Evolutionary conservation across 2,113 vertebrate genomes (phyloP).

Genomic region (Myodes glareolus): DNA sequence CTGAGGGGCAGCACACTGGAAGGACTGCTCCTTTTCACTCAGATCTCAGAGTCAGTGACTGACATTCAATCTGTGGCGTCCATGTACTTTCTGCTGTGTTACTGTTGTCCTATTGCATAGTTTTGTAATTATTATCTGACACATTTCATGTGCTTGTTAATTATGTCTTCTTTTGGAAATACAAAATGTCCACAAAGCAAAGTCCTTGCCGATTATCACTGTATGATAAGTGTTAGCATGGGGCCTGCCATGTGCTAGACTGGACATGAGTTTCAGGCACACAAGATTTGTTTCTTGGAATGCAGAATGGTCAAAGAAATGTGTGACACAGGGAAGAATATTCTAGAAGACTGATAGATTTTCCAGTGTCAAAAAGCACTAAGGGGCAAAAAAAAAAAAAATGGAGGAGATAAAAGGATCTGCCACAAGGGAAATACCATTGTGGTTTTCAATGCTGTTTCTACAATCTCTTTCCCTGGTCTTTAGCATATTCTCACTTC

Average conservation of each 20-base stretch:
- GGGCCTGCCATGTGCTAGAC: background rate
- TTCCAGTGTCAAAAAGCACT: background rate
- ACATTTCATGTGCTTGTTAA: background rate
- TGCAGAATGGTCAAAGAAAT: background rate
- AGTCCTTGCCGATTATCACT: background rate
- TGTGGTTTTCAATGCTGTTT: background rate
- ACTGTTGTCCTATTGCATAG: background rate
- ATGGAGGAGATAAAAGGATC: background rate
- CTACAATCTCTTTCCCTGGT: background rate
- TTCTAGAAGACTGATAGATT: background rate
- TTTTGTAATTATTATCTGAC: background rate
- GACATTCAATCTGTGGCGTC: background rate
- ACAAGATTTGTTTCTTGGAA: background rate
- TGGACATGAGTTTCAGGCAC: background rate
- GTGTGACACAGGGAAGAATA: background rate
- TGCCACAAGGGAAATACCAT: background rate
- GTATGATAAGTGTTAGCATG: background rate
- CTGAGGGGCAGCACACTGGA: background rate
- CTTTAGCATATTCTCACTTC: background rate
- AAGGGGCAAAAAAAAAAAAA: background rate
- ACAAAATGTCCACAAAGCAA: background rate
- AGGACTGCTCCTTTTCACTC: background rate
- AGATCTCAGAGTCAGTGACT: background rate
- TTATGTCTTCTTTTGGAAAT: background rate
- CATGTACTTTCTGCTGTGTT: background rate